A percentile compares a stretch with the other conserved stretches of the same genome.
phyloP scores from a whole-genome alignment of 2,113 vertebrate species.

The Anguilla rostrata region DNA sequence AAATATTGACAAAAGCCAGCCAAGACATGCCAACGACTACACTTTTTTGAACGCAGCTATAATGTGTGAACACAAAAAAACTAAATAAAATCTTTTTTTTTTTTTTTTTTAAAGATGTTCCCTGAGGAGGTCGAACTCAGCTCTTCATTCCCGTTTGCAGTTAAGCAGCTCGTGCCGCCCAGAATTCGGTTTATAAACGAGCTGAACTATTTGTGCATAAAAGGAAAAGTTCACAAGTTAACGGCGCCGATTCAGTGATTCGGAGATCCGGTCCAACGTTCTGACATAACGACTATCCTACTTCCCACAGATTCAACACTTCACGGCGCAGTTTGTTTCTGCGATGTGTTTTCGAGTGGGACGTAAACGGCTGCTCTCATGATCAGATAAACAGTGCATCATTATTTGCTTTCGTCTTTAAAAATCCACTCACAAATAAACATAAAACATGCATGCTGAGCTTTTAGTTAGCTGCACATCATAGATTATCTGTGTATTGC shows the following conservation, averaged over 20 bases:
- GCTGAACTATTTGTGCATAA: background rate
- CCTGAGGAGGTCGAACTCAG: background rate
- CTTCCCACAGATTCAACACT: background rate
- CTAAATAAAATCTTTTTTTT: too few species aligned
- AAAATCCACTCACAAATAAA: background rate
- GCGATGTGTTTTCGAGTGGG: background rate
- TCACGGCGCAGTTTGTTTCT: background rate
- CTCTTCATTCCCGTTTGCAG: background rate
- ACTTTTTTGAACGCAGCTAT: background rate
- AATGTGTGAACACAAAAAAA: background rate
- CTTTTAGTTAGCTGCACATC: background rate
- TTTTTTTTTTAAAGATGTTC: background rate
- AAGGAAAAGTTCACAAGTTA: background rate
- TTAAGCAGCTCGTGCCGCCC: background rate
- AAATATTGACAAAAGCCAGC: background rate
- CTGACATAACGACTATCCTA: background rate
- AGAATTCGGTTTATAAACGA: background rate
- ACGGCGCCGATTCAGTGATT: background rate
- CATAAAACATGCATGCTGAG: background rate
- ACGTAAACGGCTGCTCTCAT: background rate
- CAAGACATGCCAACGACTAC: background rate
- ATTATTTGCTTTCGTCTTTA: too few species aligned
- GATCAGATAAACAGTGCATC: background rate
- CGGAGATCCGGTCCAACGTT: background rate
- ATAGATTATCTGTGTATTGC: background rate